These are phyloP conservation scores for Colius striatus DNA, from an alignment of 2,113 vertebrate genomes.

Conservation along the genomic window DNA sequence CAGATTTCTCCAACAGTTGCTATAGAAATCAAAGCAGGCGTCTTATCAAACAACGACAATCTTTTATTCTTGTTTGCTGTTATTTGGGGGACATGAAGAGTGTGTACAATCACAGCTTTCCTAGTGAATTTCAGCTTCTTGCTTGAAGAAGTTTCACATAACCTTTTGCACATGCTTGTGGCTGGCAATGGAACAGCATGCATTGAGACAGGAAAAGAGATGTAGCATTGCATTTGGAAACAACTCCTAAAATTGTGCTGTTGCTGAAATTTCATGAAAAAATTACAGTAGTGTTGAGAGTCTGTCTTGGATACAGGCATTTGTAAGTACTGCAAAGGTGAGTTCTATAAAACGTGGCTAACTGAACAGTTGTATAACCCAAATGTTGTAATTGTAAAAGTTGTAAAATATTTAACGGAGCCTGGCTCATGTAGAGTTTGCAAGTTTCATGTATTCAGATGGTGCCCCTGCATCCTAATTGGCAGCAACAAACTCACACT, in stretches of 20 bases:
- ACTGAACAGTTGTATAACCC: not conserved
- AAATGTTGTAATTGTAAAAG: not conserved
- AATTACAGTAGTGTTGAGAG: not conserved
- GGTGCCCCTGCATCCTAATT: conserved; percentile 29
- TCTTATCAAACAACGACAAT: not conserved
- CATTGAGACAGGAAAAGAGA: not conserved
- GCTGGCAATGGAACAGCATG: not conserved
- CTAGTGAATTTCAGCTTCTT: not conserved
- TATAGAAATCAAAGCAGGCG: not conserved
- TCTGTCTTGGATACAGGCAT: not conserved
- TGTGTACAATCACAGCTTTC: rapidly evolving
- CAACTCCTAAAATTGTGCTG: not conserved
- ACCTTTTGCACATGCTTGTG: not conserved
- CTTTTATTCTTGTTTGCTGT: not conserved
- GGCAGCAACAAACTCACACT: not conserved
- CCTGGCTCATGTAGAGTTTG: not conserved
- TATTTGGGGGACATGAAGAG: not conserved
- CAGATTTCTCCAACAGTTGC: not conserved
- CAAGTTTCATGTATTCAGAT: not conserved
- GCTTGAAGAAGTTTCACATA: not conserved
- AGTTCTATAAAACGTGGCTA: not conserved
- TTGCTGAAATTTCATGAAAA: not conserved
- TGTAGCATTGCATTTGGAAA: not conserved
- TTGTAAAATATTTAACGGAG: conserved; percentile 45
- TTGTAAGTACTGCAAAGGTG: not conserved